A percentile compares a stretch with the other conserved stretches of the same genome.
phyloP scores from a whole-genome alignment of 2,797 vertebrate species.

The Takifugu ocellatus region DNA sequence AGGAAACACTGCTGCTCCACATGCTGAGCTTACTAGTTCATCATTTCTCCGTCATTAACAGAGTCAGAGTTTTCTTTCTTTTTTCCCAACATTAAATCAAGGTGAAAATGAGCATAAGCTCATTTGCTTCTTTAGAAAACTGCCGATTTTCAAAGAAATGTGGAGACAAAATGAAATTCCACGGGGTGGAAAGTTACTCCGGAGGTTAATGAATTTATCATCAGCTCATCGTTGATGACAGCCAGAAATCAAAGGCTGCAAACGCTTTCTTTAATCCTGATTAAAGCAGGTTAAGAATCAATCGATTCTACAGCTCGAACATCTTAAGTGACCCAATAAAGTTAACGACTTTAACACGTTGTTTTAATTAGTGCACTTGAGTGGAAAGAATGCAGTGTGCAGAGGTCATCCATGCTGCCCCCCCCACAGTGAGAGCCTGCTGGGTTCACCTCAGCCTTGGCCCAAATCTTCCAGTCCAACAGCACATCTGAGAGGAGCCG shows the following conservation, averaged over 20 bases:
- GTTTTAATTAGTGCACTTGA: background rate
- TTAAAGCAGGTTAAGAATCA: no score
- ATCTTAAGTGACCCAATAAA: no score
- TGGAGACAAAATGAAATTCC: background rate
- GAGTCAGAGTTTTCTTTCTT: no score
- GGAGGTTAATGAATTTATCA: constrained; percentile 18
- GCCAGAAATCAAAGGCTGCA: no score
- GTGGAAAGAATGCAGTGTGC: background rate
- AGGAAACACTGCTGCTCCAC: constrained; percentile 2
- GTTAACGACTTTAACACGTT: background rate
- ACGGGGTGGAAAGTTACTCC: constrained; percentile 5
- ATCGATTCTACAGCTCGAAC: no score
- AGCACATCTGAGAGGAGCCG: constrained; percentile 86
- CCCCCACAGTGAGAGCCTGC: background rate
- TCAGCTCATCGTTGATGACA: constrained; percentile 6
- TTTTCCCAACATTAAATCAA: background rate
- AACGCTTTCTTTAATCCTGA: no score
- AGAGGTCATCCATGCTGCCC: background rate
- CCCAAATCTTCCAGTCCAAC: constrained; percentile 98
- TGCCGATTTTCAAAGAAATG: background rate
- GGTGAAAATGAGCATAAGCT: background rate
- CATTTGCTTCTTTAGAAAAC: background rate
- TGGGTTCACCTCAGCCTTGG: constrained; percentile 86
- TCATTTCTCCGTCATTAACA: background rate
- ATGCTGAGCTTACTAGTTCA: background rate